phyloP scores from a whole-genome alignment of 2,888 invertebrate genomes.

The Myopa testacea region DNA sequence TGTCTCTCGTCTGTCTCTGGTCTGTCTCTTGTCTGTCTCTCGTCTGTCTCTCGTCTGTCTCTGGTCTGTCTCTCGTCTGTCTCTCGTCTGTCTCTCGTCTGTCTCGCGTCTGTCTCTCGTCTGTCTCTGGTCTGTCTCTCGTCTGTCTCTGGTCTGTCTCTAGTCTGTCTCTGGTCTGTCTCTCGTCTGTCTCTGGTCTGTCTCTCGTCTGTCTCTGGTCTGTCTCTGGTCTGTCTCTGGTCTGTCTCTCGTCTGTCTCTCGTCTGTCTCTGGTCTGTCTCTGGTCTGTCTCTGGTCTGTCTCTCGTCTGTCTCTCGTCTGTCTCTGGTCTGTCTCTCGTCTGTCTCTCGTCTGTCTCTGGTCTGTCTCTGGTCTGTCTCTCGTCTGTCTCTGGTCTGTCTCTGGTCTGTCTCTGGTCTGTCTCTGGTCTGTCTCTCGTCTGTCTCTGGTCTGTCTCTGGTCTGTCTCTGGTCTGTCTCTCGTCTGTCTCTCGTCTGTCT shows the following conservation, averaged over 20 bases:
- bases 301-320: background rate
- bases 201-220: background rate
- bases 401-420: background rate
- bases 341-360: background rate
- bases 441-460: background rate
- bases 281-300: too few relatives aligned
- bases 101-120: too few relatives aligned
- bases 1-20: background rate
- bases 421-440: background rate
- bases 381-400: background rate
- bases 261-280: background rate
- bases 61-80: too few relatives aligned
- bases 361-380: background rate
- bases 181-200: background rate
- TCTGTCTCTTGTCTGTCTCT: too few relatives aligned
- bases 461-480: too few relatives aligned
- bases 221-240: background rate
- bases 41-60: background rate
- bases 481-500: background rate
- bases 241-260: too few relatives aligned
- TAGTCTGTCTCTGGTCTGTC: background rate
- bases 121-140: background rate
- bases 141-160: background rate
- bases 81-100: background rate
- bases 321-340: too few relatives aligned